These are phyloP conservation scores for Heterodera filipjevi DNA, from an alignment of 2,888 invertebrate genomes.

Conservation along the genomic window DNA sequence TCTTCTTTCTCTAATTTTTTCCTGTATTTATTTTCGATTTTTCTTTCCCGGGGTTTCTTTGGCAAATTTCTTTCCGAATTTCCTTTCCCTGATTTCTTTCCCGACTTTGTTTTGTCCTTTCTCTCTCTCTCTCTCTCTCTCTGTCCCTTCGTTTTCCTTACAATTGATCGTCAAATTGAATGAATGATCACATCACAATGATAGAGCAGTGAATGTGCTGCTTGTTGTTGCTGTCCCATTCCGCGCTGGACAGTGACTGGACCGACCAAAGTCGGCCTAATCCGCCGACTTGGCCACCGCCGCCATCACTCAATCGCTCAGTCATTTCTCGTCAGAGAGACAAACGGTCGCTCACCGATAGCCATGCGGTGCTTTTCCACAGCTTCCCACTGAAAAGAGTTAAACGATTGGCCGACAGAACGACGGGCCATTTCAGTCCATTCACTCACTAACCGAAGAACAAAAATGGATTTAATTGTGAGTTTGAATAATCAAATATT, in stretches of 20 bases:
- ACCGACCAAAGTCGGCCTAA: conserved; percentile 2
- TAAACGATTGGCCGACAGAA: neutral
- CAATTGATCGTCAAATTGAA: neutral
- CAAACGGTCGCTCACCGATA: neutral
- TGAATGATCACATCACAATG: neutral
- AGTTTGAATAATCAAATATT: neutral
- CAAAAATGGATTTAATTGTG: conserved; percentile 19
- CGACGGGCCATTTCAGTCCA: neutral
- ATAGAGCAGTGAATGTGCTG: neutral
- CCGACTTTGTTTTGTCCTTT: no score
- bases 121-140: no score
- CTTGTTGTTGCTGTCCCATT: neutral
- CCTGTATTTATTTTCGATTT: no score
- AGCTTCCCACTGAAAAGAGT: conserved; percentile 2
- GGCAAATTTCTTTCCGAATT: no score
- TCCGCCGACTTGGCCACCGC: neutral
- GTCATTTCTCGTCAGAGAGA: neutral
- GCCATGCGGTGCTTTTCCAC: conserved; percentile 5
- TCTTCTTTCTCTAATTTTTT: no score
- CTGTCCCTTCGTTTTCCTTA: neutral
- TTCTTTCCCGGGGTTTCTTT: no score
- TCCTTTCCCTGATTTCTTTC: no score
- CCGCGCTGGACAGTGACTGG: conserved; percentile 7
- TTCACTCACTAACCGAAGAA: neutral
- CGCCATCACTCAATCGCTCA: neutral